These are phyloP conservation scores for Schizopygopsis malacanthus DNA, from an alignment of 2,797 vertebrate species.

Conservation along the genomic window DNA sequence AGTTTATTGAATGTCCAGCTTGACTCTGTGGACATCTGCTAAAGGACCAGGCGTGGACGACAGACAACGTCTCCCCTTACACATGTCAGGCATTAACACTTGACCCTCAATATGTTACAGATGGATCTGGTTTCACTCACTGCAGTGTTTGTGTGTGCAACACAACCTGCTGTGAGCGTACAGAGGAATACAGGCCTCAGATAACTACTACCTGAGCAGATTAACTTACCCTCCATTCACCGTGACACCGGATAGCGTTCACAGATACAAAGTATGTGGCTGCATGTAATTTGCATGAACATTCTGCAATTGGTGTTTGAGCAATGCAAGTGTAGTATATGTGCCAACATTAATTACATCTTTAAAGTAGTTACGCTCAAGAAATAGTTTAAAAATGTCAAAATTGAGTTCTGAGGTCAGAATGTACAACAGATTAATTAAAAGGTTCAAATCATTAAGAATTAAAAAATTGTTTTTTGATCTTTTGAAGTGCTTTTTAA, in stretches of 20 bases:
- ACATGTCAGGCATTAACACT: constrained; percentile 53
- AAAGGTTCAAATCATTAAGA: neutral
- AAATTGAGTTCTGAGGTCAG: neutral
- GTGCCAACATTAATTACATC: neutral
- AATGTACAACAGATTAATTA: neutral
- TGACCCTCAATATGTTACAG: constrained; percentile 39
- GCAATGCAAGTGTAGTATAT: neutral
- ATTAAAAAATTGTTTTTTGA: accelerated
- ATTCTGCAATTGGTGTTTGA: neutral
- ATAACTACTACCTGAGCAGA: constrained; percentile 41
- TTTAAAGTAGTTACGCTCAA: neutral
- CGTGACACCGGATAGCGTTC: constrained; percentile 25
- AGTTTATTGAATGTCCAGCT: constrained; percentile 41
- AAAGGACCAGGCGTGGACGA: constrained; percentile 48
- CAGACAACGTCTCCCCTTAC: constrained; percentile 49
- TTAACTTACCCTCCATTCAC: constrained; percentile 31
- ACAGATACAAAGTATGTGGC: constrained; percentile 1
- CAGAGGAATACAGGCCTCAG: constrained; percentile 23
- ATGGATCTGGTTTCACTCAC: constrained; percentile 38
- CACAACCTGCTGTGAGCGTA: constrained; percentile 16
- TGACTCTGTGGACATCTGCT: constrained; percentile 48
- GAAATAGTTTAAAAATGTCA: neutral
- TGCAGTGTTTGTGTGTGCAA: constrained; percentile 27
- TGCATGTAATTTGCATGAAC: constrained; percentile 6
- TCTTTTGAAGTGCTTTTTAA: neutral